phyloP scores from a whole-genome alignment of 2,888 invertebrate genomes.

The Actias luna region DNA sequence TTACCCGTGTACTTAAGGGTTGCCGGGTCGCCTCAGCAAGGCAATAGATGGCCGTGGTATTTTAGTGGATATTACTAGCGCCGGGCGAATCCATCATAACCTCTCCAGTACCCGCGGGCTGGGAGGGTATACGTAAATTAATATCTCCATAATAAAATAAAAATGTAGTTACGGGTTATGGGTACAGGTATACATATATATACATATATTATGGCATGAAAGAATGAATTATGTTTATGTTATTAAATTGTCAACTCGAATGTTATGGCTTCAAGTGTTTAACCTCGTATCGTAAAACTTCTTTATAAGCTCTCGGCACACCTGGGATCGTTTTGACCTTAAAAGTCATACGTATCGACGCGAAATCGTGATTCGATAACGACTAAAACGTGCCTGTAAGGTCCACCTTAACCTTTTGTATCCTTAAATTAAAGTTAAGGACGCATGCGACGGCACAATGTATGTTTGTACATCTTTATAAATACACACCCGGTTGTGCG shows the following conservation, averaged over 20 bases:
- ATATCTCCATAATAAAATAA: too few relatives aligned
- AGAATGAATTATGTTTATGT: background rate
- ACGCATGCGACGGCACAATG: background rate
- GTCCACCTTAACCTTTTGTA: background rate
- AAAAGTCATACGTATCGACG: conserved; percentile 6
- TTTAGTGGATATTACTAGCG: too few relatives aligned
- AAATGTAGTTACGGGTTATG: too few relatives aligned
- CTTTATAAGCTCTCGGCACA: background rate
- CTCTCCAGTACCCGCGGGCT: too few relatives aligned
- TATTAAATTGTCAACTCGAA: background rate
- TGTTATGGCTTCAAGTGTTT: background rate
- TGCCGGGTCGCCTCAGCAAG: too few relatives aligned
- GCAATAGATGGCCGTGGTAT: too few relatives aligned
- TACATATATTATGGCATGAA: background rate
- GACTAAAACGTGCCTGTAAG: conserved; percentile 8
- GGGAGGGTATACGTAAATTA: too few relatives aligned
- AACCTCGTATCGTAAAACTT: conserved; percentile 7
- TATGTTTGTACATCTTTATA: background rate
- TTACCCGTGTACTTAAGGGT: too few relatives aligned
- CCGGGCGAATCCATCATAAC: too few relatives aligned
- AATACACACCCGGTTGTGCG: background rate
- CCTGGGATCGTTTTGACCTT: conserved; percentile 16
- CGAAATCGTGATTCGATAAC: conserved; percentile 20
- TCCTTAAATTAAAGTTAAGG: background rate
- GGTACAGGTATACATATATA: too few relatives aligned